Base-by-base conservation (phyloP, 2,797 vertebrate species). In the Urocyon cinereoargenteus region DNA sequence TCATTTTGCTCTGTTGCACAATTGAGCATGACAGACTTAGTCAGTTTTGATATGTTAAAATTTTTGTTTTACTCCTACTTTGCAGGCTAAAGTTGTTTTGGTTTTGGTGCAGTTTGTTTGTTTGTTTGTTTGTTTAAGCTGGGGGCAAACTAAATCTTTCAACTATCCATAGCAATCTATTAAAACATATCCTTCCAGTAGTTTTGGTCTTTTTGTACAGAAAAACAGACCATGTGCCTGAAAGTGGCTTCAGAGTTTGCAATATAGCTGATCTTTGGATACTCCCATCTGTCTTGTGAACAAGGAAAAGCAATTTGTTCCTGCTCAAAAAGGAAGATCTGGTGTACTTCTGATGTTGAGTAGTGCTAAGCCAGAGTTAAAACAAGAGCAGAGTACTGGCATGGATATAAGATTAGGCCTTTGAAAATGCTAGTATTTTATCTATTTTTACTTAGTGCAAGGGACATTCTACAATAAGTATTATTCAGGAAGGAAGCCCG, bases 341-440 rank as follows among this genome's bases (percentile, higher is more conserved):
- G n/a, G 21, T 66, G 5, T 89, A 45, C 24, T 77, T 97, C 26
- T 66, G 34, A 57, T 19, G 5, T 15, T 55, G 55, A 31, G 40
- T 49, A 66, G 26, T 13, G 13, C 53, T 90, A 53, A 91, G 11
- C 4, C 55, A 73, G 55, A n/a, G 64, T 86, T 95, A 87, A 94
- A 84, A 91, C 40, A 87, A 87, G 31, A 91, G 18, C 16, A 84
- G 28, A 24, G 78, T 18, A 36, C 24, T 40, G 87, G 10, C 51
- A 53, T 64, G 84, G 4, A 40, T 70, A 15, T 45, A 82, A 87
- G 75, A 86, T 79, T 53, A 68, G 55, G 34, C 49, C n/a, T 91
- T 86, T 89, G 81, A 90, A 92, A 93, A 83, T 55, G 40, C 31
- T 94, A 45, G 94, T 57, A 86, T 68, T 81, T 68, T 73, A 70